Evolutionary conservation across 2,888 invertebrate genomes (phyloP), one percentile per base, ranked within the genome.

Genomic region (Hypomecis punctinalis): DNA sequence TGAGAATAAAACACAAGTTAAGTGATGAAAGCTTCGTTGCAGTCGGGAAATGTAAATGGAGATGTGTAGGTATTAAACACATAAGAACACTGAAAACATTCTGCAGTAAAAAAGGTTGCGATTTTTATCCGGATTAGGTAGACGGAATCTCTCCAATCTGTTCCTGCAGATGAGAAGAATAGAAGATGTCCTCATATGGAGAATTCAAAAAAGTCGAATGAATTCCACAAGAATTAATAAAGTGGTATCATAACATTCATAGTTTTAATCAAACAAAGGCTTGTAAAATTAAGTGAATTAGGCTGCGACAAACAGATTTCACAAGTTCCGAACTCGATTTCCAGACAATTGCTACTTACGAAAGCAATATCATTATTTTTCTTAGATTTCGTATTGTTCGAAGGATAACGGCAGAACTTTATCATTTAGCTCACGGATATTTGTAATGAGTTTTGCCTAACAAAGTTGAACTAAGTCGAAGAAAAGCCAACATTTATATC

Each of bases 301-400:
- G 43, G 40, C 49, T 47, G 53, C 52, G 43, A 61, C 52, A 56
- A 57, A 43, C 53, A 54, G 56, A 52, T 57, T 66, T 66, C 47
- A 57, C 47, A 61, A 61, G 57, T 66, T 66, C 33, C 53, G 13
- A 66, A 66, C 65, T 66, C 61, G 47, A 66, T 66, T 66, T 61
- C 65, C 65, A 61, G 48, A 66, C 57, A 57, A 61, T 65, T 60
- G 65, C 42, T 57, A 57, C 53, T 66, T 64, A 55, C 46, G 23
- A 67, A 63, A 54, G 57, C 60, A 63, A 66, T 61, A 52, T 66
- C 63, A 63, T 59, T 60, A 68, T 59, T 72, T 62, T 60, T 66
- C 67, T 65, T 62, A 66, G 61, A 58, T 56, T 53, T 58, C 61
- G 52, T 55, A 52, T 67, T 67, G 57, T 56, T 63, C 56, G 59